Conservation (phyloP, 1,140 invertebrate species). For the Drosophila suzukii region DNA sequence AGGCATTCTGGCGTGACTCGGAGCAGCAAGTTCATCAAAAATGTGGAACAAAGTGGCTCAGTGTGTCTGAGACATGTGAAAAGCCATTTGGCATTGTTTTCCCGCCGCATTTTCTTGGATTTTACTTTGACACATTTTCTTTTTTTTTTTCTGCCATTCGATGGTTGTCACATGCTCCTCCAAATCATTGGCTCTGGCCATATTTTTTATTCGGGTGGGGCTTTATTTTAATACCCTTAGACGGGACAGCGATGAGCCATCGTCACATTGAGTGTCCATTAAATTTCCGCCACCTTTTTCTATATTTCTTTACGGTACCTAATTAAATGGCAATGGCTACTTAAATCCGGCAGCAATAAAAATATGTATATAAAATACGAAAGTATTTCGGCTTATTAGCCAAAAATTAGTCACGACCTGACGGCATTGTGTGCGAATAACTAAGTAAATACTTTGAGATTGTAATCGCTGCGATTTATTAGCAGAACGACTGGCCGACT, state of each 20-base stretch:
- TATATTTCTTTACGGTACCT: conserved; percentile 23
- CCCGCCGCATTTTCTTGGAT: conserved; percentile 35
- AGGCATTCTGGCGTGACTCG: conserved; percentile 67
- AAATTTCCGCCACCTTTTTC: conserved; percentile 38
- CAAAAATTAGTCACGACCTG: conserved; percentile 33
- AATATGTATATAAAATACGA: conserved; percentile 16
- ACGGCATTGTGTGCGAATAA: conserved; percentile 29
- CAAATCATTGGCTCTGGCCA: conserved; percentile 7
- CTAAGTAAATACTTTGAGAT: conserved; percentile 36
- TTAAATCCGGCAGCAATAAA: conserved; percentile 49
- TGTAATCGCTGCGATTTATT: conserved; percentile 43
- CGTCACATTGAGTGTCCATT: conserved; percentile 59
- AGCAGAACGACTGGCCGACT: conserved; percentile 21
- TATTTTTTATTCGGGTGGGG: conserved; percentile 37
- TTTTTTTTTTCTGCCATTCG: conserved; percentile 5
- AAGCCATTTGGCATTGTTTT: conserved; percentile 60
- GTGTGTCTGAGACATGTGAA: conserved; percentile 44
- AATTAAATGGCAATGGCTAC: conserved; percentile 72
- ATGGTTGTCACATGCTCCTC: conserved; percentile 20
- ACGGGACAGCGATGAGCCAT: conserved; percentile 23
- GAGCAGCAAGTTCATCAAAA: conserved; percentile 37
- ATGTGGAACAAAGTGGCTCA: conserved; percentile 41
- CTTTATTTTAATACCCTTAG: conserved; percentile 70
- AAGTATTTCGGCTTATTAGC: conserved; percentile 27
- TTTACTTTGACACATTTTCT: conserved; percentile 59